phyloP scores from a whole-genome alignment of 1,140 invertebrate genomes.

The Drosophila ambigua region DNA sequence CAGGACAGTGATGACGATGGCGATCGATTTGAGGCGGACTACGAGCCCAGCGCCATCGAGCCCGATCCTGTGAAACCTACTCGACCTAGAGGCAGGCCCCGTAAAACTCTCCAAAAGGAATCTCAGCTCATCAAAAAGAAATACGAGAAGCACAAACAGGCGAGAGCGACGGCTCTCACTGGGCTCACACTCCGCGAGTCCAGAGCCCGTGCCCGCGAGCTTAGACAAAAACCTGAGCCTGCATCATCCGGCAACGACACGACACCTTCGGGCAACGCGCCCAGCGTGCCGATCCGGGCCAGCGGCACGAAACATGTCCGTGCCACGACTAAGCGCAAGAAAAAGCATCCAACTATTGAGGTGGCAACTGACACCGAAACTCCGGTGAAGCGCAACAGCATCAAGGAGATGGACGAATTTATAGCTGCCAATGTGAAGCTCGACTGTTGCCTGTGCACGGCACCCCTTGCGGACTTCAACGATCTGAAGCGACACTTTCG shows the following conservation, averaged over 20 bases:
- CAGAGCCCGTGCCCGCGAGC: conserved; percentile 45
- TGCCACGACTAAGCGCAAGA: conserved; percentile 33
- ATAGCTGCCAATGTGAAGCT: conserved; percentile 72
- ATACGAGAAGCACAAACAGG: conserved; percentile 37
- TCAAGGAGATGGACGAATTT: conserved; percentile 71
- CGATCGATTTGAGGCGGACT: conserved; percentile 26
- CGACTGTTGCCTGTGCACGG: conserved; percentile 60
- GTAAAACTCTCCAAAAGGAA: conserved; percentile 30
- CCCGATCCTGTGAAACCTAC: conserved; percentile 25
- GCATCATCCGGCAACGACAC: no score
- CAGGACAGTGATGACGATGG: conserved; percentile 15
- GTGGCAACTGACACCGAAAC: conserved; percentile 6
- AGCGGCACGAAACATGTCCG: conserved; percentile 41
- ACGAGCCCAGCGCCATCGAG: conserved; percentile 22
- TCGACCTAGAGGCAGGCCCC: conserved; percentile 23
- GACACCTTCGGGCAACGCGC: no score
- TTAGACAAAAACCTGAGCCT: conserved; percentile 6
- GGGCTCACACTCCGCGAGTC: conserved; percentile 46
- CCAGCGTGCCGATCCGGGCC: not conserved
- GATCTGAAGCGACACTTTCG: conserved; percentile 73
- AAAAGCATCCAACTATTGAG: conserved; percentile 7
- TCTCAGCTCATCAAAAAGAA: conserved; percentile 41
- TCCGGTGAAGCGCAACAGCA: conserved; percentile 54
- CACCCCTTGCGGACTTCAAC: conserved; percentile 54
- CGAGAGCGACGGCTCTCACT: conserved; percentile 3